Conservation (phyloP, 1,140 invertebrate genomes). For the Brachionus manjavacas region DNA sequence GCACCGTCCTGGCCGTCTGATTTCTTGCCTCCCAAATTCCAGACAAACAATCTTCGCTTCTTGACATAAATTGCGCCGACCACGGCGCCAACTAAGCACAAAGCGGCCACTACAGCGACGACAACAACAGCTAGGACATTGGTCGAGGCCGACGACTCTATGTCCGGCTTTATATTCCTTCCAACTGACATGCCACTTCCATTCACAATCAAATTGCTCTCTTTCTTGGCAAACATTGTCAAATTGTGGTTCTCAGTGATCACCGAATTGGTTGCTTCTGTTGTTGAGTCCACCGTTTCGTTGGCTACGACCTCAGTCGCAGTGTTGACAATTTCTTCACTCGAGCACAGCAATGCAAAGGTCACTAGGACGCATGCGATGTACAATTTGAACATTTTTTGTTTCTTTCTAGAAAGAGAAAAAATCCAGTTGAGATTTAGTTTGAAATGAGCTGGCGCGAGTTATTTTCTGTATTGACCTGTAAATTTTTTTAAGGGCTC, state of each 20-base stretch:
- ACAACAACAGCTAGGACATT: neutral
- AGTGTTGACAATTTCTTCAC: neutral
- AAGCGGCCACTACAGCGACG: neutral
- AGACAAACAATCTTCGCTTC: neutral
- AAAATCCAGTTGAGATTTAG: neutral
- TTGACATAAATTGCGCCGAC: constrained; percentile 27
- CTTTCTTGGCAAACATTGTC: neutral
- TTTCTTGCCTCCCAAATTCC: neutral
- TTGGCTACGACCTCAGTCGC: neutral
- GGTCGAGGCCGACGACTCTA: neutral
- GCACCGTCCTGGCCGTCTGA: neutral
- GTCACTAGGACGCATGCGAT: neutral
- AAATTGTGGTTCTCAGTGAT: constrained; percentile 14
- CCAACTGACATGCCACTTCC: neutral
- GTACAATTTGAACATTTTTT: neutral
- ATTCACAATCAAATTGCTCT: neutral
- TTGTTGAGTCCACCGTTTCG: neutral
- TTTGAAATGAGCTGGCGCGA: neutral
- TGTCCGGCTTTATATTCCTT: neutral
- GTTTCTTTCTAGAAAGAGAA: neutral
- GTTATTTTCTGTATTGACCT: neutral
- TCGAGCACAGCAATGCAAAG: neutral
- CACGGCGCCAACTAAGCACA: neutral
- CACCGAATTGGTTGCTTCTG: neutral
- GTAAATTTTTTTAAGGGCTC: neutral